Base-by-base conservation (phyloP, 2,113 vertebrate species). In the Trichomycterus rosablanca region DNA sequence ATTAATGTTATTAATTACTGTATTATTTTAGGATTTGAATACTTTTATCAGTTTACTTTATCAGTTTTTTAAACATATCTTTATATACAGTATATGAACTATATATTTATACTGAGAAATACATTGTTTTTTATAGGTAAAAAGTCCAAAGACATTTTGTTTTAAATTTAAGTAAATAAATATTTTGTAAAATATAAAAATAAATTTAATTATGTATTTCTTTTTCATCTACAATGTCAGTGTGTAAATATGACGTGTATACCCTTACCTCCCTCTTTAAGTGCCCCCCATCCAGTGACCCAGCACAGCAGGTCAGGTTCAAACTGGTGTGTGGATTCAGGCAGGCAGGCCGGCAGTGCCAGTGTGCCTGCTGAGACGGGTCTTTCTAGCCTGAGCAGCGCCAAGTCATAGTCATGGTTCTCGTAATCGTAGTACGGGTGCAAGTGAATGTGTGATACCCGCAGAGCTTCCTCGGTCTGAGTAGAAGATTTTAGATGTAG, bases 231-330 rank as follows among this genome's bases (percentile, higher is more conserved):
- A 32, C 4, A 9, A 40, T 11, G 43, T 22, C 16, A 26, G 35
- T 49, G 7, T 30, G 15, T n/a, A n/a, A n/a, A n/a, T n/a, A n/a
- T n/a, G n/a, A n/a, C n/a, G n/a, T n/a, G n/a, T 1, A 20, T 6
- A 2, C 26, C 2, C 18, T 9, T 11, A 98, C 95, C 93, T 0
- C 89, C 86, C 74, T 94, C 94, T 0, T 69, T 81, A 7, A 85
- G 83, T 7, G 90, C 79, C 2, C 94, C 95, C 94, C 95, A 98
- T 70, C 94, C 94, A 0, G 92, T 93, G 70, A 97, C 90, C 95
- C 94, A 97, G 83, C 95, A 98, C 18, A 85, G 78, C 66, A 88
- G 85, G 26, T 89, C 92, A 0, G 91, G 81, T 52, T 92, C 87
- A 40, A 94, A 89, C 74, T 88, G 75, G 45, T 97, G 94, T 12